A percentile compares a stretch with the other conserved stretches of the same genome.
Conservation (phyloP, 2,797 vertebrate species). For the Danio aesculapii region DNA sequence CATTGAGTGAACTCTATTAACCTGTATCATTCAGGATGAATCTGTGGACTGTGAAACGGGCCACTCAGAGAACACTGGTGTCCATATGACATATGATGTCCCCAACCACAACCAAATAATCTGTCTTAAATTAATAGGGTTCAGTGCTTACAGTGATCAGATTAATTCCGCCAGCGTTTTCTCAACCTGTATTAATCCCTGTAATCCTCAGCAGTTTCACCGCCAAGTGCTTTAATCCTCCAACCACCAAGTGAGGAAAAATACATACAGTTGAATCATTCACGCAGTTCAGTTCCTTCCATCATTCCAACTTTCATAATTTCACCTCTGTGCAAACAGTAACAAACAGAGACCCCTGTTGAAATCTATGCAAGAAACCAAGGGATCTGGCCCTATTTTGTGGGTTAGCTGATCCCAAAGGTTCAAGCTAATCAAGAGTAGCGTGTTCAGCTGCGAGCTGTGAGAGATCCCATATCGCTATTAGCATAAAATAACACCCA, state of each 20-base stretch:
- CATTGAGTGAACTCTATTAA: background rate
- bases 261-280: constrained; percentile 25
- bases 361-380: constrained; percentile 23
- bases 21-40: constrained; percentile 4
- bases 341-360: constrained; percentile 25
- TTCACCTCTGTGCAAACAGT: constrained; percentile 18
- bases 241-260: constrained; percentile 45
- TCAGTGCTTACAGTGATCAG: constrained; percentile 70
- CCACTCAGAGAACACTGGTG: constrained; percentile 37
- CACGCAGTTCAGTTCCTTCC: constrained; percentile 13
- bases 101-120: constrained; percentile 70
- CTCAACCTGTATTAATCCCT: constrained; percentile 62
- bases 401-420: constrained; percentile 14
- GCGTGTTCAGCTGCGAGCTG: constrained; percentile 33
- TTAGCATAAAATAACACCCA: constrained; percentile 3
- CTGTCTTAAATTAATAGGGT: constrained; percentile 72
- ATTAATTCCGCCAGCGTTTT: constrained; percentile 63
- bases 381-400: constrained; percentile 12
- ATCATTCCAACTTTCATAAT: constrained; percentile 8
- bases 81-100: constrained; percentile 58
- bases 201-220: constrained; percentile 68
- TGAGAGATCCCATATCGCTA: constrained; percentile 6
- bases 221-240: constrained; percentile 62
- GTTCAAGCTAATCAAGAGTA: constrained; percentile 36
- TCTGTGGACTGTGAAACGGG: background rate